These are phyloP conservation scores for Halocynthia roretzi DNA, from an alignment of 23 tunicate genomes.

Conservation along the genomic window DNA sequence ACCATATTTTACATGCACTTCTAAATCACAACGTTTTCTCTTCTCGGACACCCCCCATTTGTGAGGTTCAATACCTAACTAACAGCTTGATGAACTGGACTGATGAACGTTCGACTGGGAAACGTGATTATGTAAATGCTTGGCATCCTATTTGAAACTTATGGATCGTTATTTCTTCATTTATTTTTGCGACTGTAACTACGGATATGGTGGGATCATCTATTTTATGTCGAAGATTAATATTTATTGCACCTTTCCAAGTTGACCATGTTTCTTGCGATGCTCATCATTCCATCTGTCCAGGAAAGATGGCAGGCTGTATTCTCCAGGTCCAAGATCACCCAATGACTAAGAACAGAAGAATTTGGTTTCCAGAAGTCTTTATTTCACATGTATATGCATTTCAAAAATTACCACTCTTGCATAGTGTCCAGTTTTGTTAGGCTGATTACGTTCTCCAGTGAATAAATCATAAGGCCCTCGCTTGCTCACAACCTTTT, in stretches of 20 bases:
- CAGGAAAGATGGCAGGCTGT: slow-evolving; percentile 35
- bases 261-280: slow-evolving; percentile 56
- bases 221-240: no score
- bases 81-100: no score
- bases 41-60: no score
- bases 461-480: slow-evolving; percentile 95
- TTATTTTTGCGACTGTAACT: no score
- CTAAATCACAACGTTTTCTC: no score
- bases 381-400: background rate
- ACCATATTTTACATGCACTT: no score
- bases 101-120: no score
- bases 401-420: slow-evolving; percentile 17
- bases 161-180: no score
- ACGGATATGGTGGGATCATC: no score
- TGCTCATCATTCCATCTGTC: slow-evolving; percentile 45
- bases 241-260: slow-evolving; percentile 40
- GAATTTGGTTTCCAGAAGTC: background rate
- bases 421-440: slow-evolving; percentile 70
- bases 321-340: slow-evolving; percentile 89
- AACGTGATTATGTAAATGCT: no score
- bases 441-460: slow-evolving; percentile 51
- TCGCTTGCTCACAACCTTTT: slow-evolving; percentile 79
- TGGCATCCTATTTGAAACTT: no score
- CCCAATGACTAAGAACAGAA: background rate
- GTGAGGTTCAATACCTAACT: no score